Evolutionary conservation across 1,140 invertebrate genomes (phyloP).

Genomic region (Dendroctonus valens): DNA sequence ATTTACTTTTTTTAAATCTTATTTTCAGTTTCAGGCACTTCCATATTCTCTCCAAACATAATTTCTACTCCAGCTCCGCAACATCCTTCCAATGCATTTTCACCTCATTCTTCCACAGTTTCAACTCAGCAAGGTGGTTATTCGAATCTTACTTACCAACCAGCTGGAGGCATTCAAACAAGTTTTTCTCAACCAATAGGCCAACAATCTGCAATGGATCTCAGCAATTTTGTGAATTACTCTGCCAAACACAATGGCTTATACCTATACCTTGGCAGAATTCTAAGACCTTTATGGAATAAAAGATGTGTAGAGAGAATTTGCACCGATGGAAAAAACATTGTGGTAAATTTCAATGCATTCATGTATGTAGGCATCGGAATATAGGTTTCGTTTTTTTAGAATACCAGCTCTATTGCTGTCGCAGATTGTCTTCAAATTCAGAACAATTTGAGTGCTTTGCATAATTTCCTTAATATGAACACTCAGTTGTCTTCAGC

Average conservation of each 20-base stretch:
- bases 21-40: conserved; percentile 37
- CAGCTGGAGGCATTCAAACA: conserved; percentile 26
- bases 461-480: conserved; percentile 64
- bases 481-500: conserved; percentile 56
- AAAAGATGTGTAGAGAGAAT: conserved; percentile 67
- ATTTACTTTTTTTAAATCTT: neutral
- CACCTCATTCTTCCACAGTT: conserved; percentile 38
- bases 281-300: conserved; percentile 81
- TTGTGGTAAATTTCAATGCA: conserved; percentile 55
- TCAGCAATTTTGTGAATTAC: conserved; percentile 54
- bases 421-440: conserved; percentile 60
- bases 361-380: neutral
- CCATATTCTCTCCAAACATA: conserved; percentile 44
- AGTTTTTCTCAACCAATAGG: conserved; percentile 19
- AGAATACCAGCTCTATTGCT: conserved; percentile 54
- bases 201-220: conserved; percentile 29
- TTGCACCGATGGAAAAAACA: conserved; percentile 57
- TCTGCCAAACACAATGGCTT: conserved; percentile 91
- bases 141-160: conserved; percentile 24
- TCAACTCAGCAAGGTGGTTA: conserved; percentile 3
- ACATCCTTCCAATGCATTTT: conserved; percentile 37
- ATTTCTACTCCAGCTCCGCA: conserved; percentile 44
- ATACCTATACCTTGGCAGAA: conserved; percentile 85
- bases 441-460: conserved; percentile 60
- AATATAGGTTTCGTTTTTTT: conserved; percentile 23